Evolutionary conservation across 2,113 vertebrate species (phyloP), one percentile per base, ranked within the genome.

Genomic region (Struthio camelus): DNA sequence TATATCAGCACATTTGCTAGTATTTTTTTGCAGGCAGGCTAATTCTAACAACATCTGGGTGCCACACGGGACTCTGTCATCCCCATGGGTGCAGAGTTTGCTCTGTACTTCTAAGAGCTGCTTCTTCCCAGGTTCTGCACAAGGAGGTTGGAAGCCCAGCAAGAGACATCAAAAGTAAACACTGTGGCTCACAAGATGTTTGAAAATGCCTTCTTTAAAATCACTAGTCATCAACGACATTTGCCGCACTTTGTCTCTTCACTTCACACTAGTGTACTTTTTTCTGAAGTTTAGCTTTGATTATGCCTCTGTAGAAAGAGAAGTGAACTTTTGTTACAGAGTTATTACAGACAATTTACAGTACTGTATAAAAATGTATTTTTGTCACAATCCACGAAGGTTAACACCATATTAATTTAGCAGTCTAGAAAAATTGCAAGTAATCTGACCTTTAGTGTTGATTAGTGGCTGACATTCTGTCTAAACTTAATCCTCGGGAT

Each of bases 371-470:
- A 89, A 71, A 93, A 85, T n/a, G 8, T 15, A 3, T 75, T 94
- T 93, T 92, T 72, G 23, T 80, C 38, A 24, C 53, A 91, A 11
- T 92, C 92, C 56, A 50, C 93, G 61, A 94, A 88, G 71, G 69
- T 53, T 88, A 93, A 84, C 66, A 83, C 48, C 62, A 32, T 56
- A 82, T 85, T 94, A 87, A 93, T 90, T 85, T 94, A 94, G 66
- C 62, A 88, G 65, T 61, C 64, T 85, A 59, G 40, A 91, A 96
- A 87, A 92, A 88, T 88, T 76, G 50, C 53, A 96, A 86, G 67
- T 89, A 73, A 53, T 96, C 90, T 95, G 67, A 96, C 92, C 58
- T 56, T 90, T 87, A 80, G 42, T 80, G 69, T 86, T 95, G 85
- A 89, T 89, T 79, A 93, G 58, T 91, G 91, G 62, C 58, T 96